Base-by-base conservation (phyloP, 1,140 invertebrate species). In the Aphidius gifuensis region DNA sequence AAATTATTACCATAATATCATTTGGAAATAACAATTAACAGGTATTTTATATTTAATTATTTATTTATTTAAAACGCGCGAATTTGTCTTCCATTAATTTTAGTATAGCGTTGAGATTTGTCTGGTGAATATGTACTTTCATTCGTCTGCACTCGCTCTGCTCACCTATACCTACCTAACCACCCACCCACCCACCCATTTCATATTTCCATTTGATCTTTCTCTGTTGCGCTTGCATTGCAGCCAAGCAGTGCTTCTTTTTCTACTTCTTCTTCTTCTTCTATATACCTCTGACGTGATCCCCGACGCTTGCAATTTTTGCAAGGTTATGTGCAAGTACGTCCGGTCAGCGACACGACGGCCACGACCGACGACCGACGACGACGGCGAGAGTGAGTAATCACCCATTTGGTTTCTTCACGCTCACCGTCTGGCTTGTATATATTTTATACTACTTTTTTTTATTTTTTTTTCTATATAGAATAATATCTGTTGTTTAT, bases 291-390 rank as follows among this genome's bases (percentile, higher is more conserved):
- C 43, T 21, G 42, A 23, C 54, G 46, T 32, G 45, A 42, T 58
- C 46, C 49, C 48, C 55, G 49, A 55, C 62, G 62, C 58, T 46
- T 64, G 62, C 58, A 64, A 64, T 60, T 64, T 58, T 64, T 57
- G 58, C 63, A 58, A 60, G 61, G 46, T 58, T 63, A 66, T 66
- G 61, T 66, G 65, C 61, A 66, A 63, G 54, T 66, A 61, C 65
- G 65, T 66, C 65, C 65, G 65, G 65, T 66, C 65, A 66, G 65
- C 65, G 65, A 66, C 65, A 66, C 65, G 48, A 51, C 46, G 57
- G 62, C 54, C 8, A 38, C 3, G 44, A 59, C 23, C 23, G 23
- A 32, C 23, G 23, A 32, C 23, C 23, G 23, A 32, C 23, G 23
- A 55, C 39, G 53, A 42, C 53, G 40, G 58, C 38, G 39, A n/a